Evolutionary conservation across 2,113 vertebrate genomes (phyloP).

Genomic region (Gallinago undulata): DNA sequence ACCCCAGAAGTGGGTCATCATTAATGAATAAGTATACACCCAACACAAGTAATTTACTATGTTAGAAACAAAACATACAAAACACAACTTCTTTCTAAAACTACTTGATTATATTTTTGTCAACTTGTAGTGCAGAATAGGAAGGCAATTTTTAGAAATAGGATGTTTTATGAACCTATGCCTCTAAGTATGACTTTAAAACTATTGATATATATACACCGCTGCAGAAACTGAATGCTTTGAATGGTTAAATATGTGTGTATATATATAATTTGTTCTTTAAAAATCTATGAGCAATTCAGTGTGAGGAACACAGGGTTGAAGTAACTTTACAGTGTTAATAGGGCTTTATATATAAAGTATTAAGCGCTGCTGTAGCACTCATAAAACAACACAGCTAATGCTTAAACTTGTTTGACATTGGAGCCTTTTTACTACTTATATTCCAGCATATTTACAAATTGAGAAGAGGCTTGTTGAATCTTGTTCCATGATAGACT

Average conservation of each 20-base stretch:
- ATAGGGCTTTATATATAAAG: background rate
- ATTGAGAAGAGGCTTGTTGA: conserved; percentile 65
- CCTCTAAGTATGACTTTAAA: background rate
- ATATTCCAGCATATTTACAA: conserved; percentile 67
- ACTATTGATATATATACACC: background rate
- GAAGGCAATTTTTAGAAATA: background rate
- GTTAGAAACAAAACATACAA: background rate
- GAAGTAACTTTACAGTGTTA: conserved; percentile 28
- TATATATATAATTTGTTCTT: background rate
- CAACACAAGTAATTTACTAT: background rate
- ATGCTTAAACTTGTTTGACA: conserved; percentile 68
- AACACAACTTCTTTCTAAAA: background rate
- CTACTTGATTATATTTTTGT: background rate
- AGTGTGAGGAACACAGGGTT: background rate
- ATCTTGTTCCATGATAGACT: conserved; percentile 64
- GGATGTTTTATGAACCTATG: background rate
- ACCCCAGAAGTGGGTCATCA: background rate
- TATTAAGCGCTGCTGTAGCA: background rate
- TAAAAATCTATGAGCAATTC: background rate
- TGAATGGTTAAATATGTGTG: background rate
- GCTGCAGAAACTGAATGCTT: background rate
- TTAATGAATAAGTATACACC: background rate
- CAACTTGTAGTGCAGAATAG: background rate
- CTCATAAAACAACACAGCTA: conserved; percentile 2
- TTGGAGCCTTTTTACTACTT: conserved; percentile 46